Percentiles rank a stretch among this genome's conserved stretches.
phyloP scores from a whole-genome alignment of 2,797 vertebrate species.

The Arrhamphus sclerolepis region DNA sequence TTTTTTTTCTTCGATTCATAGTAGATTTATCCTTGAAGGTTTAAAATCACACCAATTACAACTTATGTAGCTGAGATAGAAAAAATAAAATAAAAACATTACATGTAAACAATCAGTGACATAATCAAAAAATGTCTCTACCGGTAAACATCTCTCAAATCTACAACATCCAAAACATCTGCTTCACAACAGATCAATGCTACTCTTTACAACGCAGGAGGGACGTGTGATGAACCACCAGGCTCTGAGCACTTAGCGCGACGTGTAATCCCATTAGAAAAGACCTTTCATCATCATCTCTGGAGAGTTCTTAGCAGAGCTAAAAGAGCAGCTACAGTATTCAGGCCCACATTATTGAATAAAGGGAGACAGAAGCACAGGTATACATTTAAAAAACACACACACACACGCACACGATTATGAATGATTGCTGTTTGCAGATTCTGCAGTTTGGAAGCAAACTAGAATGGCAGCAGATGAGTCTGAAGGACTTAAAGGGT shows the following conservation, averaged over 20 bases:
- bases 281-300: slow-evolving; percentile 75
- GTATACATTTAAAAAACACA: slow-evolving; percentile 19
- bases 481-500: slow-evolving; percentile 8
- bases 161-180: slow-evolving; percentile 26
- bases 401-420: slow-evolving; percentile 36
- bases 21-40: not conserved
- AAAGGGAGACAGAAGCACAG: slow-evolving; percentile 23
- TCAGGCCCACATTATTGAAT: slow-evolving; percentile 42
- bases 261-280: slow-evolving; percentile 77
- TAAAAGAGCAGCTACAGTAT: slow-evolving; percentile 41
- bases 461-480: slow-evolving; percentile 18
- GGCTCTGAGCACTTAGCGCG: slow-evolving; percentile 69
- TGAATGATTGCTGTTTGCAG: slow-evolving; percentile 36
- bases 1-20: not conserved
- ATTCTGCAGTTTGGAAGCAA: slow-evolving; percentile 13
- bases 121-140: slow-evolving; percentile 12
- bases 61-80: not conserved
- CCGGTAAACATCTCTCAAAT: slow-evolving; percentile 30
- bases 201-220: slow-evolving; percentile 57
- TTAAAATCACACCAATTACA: too few relatives aligned
- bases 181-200: slow-evolving; percentile 57
- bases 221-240: slow-evolving; percentile 60
- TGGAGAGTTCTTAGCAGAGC: slow-evolving; percentile 61
- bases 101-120: slow-evolving; percentile 12
- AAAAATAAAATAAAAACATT: not conserved